Base-by-base conservation (phyloP, 2,888 invertebrate species). In the Nemurella pictetii region DNA sequence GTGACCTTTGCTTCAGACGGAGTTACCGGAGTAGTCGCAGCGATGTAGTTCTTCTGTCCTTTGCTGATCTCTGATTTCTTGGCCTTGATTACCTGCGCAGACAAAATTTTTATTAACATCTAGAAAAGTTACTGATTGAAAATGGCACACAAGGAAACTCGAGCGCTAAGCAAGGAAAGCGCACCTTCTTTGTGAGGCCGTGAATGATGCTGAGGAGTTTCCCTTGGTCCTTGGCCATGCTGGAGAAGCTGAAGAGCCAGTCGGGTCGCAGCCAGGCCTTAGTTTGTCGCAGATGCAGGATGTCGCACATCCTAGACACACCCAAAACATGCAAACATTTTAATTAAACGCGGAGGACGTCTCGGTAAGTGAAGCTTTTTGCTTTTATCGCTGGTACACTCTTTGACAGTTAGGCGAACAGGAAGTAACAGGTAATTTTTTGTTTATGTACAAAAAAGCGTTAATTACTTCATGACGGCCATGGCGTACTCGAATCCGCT, bases 401-500 rank as follows among this genome's bases (percentile, higher is more conserved):
- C 55, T 36, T 36, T 15, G 15, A 36, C 7, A 36, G 15, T 15
- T 15, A 9, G 55, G 15, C 55, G 15, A 36, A 36, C 7, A 75
- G 55, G 15, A 75, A 5, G 27, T 25, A n/a, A 2, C n/a, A 20
- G 28, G 4, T 12, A 27, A 27, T 26, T 3, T 20, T 4, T 73
- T 3, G 25, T 75, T 75, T 28, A 75, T 9, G n/a, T 74, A 74
- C 75, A 75, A 75, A 9, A 5, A 28, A 7, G 26, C 30, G 30
- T 0, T 75, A 78, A 90, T 90, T 88, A 92, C 92, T 96, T 96
- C 96, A 96, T 96, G 3, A 96, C 96, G 86, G 96, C 96, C 94
- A 95, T 94, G 0, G 96, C 96, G 88, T 96, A 96, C 90, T 96
- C 96, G 88, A 94, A 95, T 73, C 96, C 96, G 87, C 95, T 95